Evolutionary conservation across 37 sponge, comb jelly and placozoan species (phyloP).

Genomic region (Geodia barretti): DNA sequence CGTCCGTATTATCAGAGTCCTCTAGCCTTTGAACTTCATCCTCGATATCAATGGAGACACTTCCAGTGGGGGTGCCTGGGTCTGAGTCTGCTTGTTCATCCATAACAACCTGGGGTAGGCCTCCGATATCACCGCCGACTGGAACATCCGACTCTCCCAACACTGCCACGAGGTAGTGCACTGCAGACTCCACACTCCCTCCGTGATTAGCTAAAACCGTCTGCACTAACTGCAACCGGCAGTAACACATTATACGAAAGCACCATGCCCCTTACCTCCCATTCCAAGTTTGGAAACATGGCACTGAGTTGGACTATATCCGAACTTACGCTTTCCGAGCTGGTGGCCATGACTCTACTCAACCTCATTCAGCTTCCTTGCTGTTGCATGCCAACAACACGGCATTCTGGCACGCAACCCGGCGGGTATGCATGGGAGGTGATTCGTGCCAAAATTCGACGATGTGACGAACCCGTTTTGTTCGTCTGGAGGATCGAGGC

Average conservation of each 20-base stretch:
- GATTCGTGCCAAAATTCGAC: too few relatives aligned
- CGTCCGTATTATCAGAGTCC: not conserved
- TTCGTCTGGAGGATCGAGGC: too few relatives aligned
- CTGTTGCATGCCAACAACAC: not conserved
- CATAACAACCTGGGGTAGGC: slow-evolving; percentile 11
- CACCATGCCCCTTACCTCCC: not conserved
- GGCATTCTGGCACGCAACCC: too few relatives aligned
- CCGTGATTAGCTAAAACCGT: slow-evolving; percentile 18
- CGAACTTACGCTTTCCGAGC: not conserved
- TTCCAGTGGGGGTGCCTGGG: not conserved
- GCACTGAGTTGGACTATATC: slow-evolving; percentile 7
- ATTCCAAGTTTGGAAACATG: slow-evolving; percentile 53
- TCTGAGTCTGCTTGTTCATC: not conserved
- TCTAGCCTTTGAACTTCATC: not conserved
- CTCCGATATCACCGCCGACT: slow-evolving; percentile 38
- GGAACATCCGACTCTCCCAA: not conserved
- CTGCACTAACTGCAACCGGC: slow-evolving; percentile 11
- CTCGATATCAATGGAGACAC: not conserved
- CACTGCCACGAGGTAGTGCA: slow-evolving; percentile 45
- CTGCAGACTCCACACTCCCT: slow-evolving; percentile 22
- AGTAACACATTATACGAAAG: too few relatives aligned
- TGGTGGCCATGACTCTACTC: not conserved
- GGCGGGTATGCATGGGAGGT: too few relatives aligned
- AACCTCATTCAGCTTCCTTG: too few relatives aligned
- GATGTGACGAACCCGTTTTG: too few relatives aligned